A percentile compares a stretch with the other conserved stretches of the same genome.
Evolutionary conservation across 2,113 vertebrate species (phyloP).

Genomic region (Aspiorhynchus laticeps): DNA sequence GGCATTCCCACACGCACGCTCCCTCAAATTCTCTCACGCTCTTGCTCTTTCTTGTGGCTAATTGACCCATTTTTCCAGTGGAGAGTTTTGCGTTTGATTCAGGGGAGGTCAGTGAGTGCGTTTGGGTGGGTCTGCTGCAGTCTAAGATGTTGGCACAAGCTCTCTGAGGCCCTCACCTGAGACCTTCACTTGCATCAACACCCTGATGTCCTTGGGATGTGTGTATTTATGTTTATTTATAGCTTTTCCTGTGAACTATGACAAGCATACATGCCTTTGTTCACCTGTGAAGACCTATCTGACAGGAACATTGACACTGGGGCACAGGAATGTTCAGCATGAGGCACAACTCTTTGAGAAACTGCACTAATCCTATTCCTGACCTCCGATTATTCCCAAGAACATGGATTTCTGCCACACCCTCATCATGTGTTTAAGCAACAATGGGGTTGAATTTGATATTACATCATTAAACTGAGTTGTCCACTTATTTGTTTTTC

Average conservation of each 20-base stretch:
- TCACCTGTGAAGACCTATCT: conserved; percentile 27
- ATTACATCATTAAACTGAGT: conserved; percentile 33
- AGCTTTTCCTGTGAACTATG: background rate
- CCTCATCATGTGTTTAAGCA: background rate
- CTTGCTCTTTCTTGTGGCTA: conserved; percentile 32
- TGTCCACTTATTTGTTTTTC: background rate
- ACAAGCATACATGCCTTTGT: background rate
- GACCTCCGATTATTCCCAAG: conserved; percentile 23
- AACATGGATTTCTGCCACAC: background rate
- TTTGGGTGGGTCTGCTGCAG: conserved; percentile 42
- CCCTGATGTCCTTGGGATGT: background rate
- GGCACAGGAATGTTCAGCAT: conserved; percentile 6
- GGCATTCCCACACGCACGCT: background rate
- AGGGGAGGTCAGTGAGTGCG: conserved; percentile 50
- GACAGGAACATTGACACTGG: background rate
- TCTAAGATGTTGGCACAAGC: conserved; percentile 21
- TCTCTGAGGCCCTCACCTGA: conserved; percentile 20
- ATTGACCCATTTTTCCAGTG: conserved; percentile 53
- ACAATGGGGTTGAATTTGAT: background rate
- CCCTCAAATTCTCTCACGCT: background rate
- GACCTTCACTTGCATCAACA: conserved; percentile 3
- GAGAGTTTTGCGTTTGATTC: conserved; percentile 25
- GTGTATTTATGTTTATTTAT: conserved; percentile 17
- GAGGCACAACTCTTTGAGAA: conserved; percentile 23
- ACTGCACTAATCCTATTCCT: background rate